Evolutionary conservation across 2,797 vertebrate genomes (phyloP), one percentile per base, ranked within the genome.

Genomic region (Mus spretus): DNA sequence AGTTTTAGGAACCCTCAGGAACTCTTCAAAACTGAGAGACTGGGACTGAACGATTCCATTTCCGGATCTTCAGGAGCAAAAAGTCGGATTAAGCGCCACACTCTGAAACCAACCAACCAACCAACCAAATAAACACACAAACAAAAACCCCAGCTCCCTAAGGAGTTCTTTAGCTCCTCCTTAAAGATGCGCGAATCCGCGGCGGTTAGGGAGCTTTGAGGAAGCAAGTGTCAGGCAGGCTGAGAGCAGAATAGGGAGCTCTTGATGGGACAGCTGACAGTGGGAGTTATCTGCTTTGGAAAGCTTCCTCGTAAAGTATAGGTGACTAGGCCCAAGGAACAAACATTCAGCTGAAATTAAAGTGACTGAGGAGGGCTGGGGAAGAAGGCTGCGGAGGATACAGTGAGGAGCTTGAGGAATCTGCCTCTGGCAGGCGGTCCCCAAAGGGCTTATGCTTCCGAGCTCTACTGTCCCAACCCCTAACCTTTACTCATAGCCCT

Each of bases 11-110:
- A 89, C 34, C 79, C 13, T 8, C 0, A 2, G 44, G 11, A 53
- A 92, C 59, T 95, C 53, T 96, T 96, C 74, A 72, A 70, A 97
- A 91, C 44, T 63, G 77, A 96, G 72, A 94, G 50, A 26, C 1
- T 40, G 47, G 50, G 70, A 77, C 34, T 93, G 44, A 89, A 75
- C 8, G 50, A 77, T 3, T 57, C 37, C 3, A 90, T 96, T 92
- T 85, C 57, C 0, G n/a, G 20, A 40, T 89, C 61, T 82, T 89
- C 26, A 47, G 12, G 84, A 87, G 34, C 47, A 50, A 74, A 55
- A 55, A 40, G n/a, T 87, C 1, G 7, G 31, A 28, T 55, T 74
- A 61, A 93, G 92, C 75, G 61, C 53, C 8, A 79, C 72, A 55
- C 31, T 90, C 72, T 44, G 24, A 70, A 81, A 90, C 11, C 34